A percentile compares a stretch with the other conserved stretches of the same genome.
Conservation (phyloP, 2,113 vertebrate species). For the Mobula hypostoma region DNA sequence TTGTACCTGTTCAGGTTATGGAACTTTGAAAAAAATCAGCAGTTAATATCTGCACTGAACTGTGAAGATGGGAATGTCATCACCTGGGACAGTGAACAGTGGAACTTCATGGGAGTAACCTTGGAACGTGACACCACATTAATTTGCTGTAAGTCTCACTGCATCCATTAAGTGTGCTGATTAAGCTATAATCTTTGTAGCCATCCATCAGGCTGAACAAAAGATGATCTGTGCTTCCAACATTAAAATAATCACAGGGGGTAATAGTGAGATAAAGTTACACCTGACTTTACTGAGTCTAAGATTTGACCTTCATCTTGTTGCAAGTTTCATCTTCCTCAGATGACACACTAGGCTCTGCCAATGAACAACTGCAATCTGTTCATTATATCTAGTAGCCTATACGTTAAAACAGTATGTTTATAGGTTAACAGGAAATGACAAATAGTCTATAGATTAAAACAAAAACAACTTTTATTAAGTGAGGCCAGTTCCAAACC, state of each 20-base stretch:
- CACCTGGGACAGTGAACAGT: constrained; percentile 53
- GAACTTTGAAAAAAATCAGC: not conserved
- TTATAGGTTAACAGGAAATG: too few species aligned
- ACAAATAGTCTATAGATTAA: not conserved
- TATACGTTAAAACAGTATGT: not conserved
- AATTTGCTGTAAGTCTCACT: not conserved
- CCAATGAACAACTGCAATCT: not conserved
- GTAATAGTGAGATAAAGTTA: not conserved
- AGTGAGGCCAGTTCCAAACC: not conserved
- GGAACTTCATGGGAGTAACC: constrained; percentile 48
- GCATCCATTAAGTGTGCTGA: not conserved
- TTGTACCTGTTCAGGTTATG: constrained; percentile 53
- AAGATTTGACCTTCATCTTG: not conserved
- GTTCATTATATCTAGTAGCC: not conserved
- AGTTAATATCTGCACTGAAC: not conserved
- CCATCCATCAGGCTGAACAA: not conserved
- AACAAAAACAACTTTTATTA: not conserved
- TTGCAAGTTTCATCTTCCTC: not conserved
- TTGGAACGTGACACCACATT: not conserved
- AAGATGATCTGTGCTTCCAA: not conserved
- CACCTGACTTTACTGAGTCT: not conserved
- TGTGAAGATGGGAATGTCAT: constrained; percentile 60
- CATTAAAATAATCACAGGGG: too few species aligned
- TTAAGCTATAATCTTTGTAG: not conserved
- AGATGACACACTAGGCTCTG: not conserved